Evolutionary conservation across 1,140 invertebrate genomes (phyloP), one percentile per base, ranked within the genome.

Genomic region (Leptoteleia sp.): DNA sequence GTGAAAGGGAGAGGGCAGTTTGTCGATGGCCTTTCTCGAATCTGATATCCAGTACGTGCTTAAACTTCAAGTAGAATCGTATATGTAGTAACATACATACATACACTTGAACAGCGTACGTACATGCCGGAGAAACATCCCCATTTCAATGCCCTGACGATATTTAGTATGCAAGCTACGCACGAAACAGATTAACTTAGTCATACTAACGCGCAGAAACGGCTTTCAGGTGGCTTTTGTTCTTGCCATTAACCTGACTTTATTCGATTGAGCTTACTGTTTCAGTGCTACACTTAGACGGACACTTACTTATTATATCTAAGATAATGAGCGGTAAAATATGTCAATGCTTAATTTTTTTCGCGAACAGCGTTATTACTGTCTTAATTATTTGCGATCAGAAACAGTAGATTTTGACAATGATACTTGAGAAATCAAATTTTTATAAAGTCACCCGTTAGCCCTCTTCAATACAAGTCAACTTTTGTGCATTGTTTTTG

Each of bases 181-280:
- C 78, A 54, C 71, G 62, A 80, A 76, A 80, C 78, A 80, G 71
- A 80, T 80, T 80, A 80, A 80, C 71, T 80, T 72, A 71, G 77
- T 80, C 71, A 79, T 75, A 79, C 64, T 71, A 79, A 79, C 70
- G 71, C 77, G 57, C 65, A 71, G 77, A 75, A 79, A 75, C 65
- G 61, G 77, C 71, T 79, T 75, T 79, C 70, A 75, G 52, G 77
- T 71, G 77, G 75, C 75, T 77, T 77, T 77, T 77, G 67, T 77
- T 77, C 67, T 77, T 77, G 59, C 67, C 67, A 71, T 76, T 67
- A 80, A 76, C 65, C 71, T 76, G 77, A 70, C 77, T 80, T 67
- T 75, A 80, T 80, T 80, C 77, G 77, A 80, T 80, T 76, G 77
- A 76, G 77, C 71, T 80, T 67, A 76, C 65, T 71, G 47, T 50